Base-by-base conservation (phyloP, 2,797 vertebrate species). In the Tinamus major region DNA sequence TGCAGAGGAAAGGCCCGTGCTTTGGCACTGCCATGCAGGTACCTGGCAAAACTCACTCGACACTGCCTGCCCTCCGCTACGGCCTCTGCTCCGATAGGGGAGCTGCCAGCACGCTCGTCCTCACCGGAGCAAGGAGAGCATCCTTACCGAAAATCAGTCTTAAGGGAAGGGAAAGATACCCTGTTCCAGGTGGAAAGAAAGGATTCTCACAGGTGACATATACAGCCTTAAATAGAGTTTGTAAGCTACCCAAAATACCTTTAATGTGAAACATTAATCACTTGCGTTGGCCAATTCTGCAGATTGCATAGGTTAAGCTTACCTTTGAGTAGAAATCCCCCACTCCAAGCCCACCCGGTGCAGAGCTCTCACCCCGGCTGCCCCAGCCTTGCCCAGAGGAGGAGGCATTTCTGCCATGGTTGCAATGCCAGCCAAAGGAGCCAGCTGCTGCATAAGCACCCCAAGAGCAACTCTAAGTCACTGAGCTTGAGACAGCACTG, bases 1-100 rank as follows among this genome's bases (percentile, higher is more conserved):
- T 89, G 79, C 3, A 20, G 81, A 96, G 94, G 4, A 62, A 63
- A 97, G 35, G 95, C 90, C 94, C 94, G 3, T 79, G 90, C 94
- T 70, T 80, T 91, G 96, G 95, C 95, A 85, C 78, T 19, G 19
- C 88, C 90, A 81, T 39, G 78, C 8, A 49, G 71, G 87, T 67
- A 75, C 87, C 96, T 97, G 97, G 96, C 55, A 59, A 95, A 71
- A 53, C 92, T 97, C 97, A 97, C 59, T 96, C 94, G 31, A 72
- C 96, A 61, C 96, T 1, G 4, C 92, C 79, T 5, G 91, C 85
- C 79, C 93, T 81, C 7, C 2, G 0, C 68, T 95, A 14, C 42
- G 42, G 69, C 86, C 92, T 93, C 92, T 56, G 3, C 72, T 3
- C 26, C 0, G 90, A 95, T 63, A 96, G 90, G 13, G 53, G 26